Conservation (phyloP, 2,888 invertebrate genomes). For the Elysia crispata region DNA sequence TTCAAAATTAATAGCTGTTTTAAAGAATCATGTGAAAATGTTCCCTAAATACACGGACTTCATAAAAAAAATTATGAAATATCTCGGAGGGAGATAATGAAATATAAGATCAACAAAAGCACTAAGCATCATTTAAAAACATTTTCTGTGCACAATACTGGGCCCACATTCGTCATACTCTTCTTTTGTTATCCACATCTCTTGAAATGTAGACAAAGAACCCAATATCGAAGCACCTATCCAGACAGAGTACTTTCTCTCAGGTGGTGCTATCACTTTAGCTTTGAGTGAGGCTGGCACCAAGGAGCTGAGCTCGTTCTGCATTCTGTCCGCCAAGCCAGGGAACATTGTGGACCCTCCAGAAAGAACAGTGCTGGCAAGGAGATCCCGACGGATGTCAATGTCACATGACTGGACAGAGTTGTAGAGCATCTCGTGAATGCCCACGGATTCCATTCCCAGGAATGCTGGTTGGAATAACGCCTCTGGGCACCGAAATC, state of each 20-base stretch:
- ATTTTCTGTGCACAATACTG: constrained; percentile 80
- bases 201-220: constrained; percentile 80
- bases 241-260: constrained; percentile 88
- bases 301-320: background rate
- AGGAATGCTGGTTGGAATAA: constrained; percentile 76
- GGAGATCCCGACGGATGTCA: constrained; percentile 62
- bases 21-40: no score
- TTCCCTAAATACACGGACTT: no score
- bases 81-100: no score
- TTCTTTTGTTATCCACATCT: constrained; percentile 73
- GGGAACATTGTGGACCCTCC: constrained; percentile 24
- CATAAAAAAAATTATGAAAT: no score
- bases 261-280: constrained; percentile 23
- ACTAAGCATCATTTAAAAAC: constrained; percentile 58
- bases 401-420: constrained; percentile 64
- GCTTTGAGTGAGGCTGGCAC: background rate
- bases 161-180: constrained; percentile 73
- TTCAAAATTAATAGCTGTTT: no score
- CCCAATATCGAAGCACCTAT: constrained; percentile 98
- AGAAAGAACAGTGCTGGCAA: constrained; percentile 11
- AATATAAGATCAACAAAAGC: no score
- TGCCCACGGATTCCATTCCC: constrained; percentile 64
- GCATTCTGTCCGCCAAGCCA: constrained; percentile 14
- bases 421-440: constrained; percentile 62
- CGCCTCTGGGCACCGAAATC: constrained; percentile 74